Conservation (phyloP, 2,113 vertebrate species). For the Ciconia boyciana region DNA sequence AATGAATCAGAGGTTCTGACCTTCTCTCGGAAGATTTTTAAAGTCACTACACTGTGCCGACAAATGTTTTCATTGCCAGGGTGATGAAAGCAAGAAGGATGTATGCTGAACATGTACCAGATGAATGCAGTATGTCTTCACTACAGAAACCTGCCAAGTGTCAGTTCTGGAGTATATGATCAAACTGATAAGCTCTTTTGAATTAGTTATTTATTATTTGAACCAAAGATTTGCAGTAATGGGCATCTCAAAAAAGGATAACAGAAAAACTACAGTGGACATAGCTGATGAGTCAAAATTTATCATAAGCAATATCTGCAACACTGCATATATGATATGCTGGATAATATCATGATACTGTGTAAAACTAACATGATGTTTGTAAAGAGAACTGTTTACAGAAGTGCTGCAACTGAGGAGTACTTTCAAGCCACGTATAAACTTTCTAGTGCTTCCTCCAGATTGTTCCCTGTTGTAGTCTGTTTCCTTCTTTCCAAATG, state of each 20-base stretch:
- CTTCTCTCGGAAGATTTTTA: neutral
- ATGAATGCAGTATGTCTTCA: neutral
- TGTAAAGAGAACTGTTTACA: neutral
- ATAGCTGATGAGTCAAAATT: neutral
- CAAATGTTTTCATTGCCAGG: neutral
- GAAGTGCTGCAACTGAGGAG: neutral
- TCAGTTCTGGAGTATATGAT: neutral
- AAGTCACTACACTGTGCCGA: neutral
- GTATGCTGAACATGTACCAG: neutral
- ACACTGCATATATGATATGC: neutral
- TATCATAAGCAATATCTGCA: neutral
- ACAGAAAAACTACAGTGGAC: neutral
- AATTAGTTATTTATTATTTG: neutral
- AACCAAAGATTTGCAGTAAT: neutral
- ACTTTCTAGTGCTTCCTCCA: neutral
- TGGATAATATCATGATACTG: neutral
- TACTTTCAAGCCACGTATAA: neutral
- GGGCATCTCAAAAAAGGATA: neutral
- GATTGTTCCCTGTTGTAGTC: neutral
- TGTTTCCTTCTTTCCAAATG: neutral
- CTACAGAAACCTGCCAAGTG: neutral
- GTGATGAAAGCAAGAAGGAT: neutral
- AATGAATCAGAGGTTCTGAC: neutral
- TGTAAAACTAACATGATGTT: neutral
- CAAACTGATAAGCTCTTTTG: neutral